Evolutionary conservation across 2,113 vertebrate genomes (phyloP), one percentile per base, ranked within the genome.

Genomic region (Cercopithecus mona): DNA sequence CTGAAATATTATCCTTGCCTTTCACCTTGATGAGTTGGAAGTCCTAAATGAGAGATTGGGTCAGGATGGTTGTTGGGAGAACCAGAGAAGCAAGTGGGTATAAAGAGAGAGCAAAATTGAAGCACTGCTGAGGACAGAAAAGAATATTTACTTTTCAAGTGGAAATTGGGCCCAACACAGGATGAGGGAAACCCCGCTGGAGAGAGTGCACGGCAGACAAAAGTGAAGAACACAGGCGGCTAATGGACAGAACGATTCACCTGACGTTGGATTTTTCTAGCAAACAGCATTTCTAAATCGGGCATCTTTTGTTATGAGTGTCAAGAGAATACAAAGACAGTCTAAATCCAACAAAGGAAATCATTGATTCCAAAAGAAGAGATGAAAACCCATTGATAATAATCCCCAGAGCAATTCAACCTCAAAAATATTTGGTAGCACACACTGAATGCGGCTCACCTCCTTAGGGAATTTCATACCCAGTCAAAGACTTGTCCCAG

Each of bases 201-300:
- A 98, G 82, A 97, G 48, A 93, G 59, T 45, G 96, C 81, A 73
- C 59, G 68, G 7, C 57, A 89, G 92, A 93, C 75, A 97, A 95
- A 97, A 32, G 38, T 14, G 23, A 72, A 81, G 59, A 88, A 88
- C 90, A 96, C 96, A 98, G 93, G 64, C 50, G 52, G 90, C 93
- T 93, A 97, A 97, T 11, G 2, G 96, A 83, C 85, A 86, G 40
- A 81, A 68, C 93, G 88, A 96, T 84, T 98, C 94, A 98, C n/a
- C 83, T 94, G 91, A 96, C 92, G 76, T 35, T 93, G 32, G 30
- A 45, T 78, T 95, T 98, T 92, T 89, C 94, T 95, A 96, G 87
- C 88, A 98, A 98, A 96, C 18, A 40, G 38, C 96, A 96, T 93
- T 96, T 84, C 82, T 98, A 97, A 98, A 98, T 97, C 84, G 96